phyloP scores from a whole-genome alignment of 2,113 vertebrate species.

The Coregonus clupeaformis region DNA sequence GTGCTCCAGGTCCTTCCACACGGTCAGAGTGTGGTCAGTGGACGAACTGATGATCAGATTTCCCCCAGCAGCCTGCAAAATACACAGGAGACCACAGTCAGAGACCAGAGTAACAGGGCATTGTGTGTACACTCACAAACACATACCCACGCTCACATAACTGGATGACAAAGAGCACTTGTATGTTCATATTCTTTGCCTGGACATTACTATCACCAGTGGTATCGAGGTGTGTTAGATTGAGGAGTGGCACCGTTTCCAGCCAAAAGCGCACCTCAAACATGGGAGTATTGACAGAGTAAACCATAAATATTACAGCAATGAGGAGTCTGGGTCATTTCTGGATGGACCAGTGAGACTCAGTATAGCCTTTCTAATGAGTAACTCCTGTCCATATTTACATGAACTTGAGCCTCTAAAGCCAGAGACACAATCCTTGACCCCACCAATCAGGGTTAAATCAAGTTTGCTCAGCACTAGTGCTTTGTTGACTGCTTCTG shows the following conservation, averaged over 20 bases:
- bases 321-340: background rate
- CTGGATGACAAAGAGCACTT: background rate
- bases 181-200: background rate
- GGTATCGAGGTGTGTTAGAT: too few relatives aligned
- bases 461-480: slow-evolving; percentile 43
- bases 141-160: background rate
- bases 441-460: slow-evolving; percentile 41
- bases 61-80: slow-evolving; percentile 85
- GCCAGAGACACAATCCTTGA: slow-evolving; percentile 58
- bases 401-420: slow-evolving; percentile 68
- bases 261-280: background rate
- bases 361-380: slow-evolving; percentile 66
- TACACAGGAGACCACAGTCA: slow-evolving; percentile 5
- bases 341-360: slow-evolving; percentile 37
- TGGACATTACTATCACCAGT: background rate
- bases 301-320: background rate
- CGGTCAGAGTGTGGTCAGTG: slow-evolving; percentile 87
- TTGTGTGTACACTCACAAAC: slow-evolving; percentile 5
- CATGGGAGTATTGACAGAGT: background rate
- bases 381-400: slow-evolving; percentile 79
- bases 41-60: slow-evolving; percentile 92
- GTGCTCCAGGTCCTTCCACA: slow-evolving; percentile 96
- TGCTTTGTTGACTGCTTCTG: slow-evolving; percentile 39
- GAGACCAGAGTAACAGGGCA: background rate
- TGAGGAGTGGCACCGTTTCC: background rate